Base-by-base conservation (phyloP, 2,888 invertebrate genomes). In the Tethea ocularis region DNA sequence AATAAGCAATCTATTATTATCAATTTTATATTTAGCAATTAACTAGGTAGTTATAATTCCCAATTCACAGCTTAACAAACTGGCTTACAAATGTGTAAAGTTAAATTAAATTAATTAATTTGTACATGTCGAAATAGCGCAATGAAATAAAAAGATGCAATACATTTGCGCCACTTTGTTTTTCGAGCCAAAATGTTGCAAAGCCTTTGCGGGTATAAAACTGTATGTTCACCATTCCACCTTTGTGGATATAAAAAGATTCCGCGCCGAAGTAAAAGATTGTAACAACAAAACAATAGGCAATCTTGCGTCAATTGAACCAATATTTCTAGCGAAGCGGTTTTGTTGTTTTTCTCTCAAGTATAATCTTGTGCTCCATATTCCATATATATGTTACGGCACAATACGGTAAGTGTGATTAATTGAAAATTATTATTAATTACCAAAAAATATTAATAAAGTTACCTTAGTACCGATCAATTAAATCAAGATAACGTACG, bases 101-200 rank as follows among this genome's bases (percentile, higher is more conserved):
- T 61, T 61, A 59, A 62, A 70, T 68, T 64, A 60, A 53, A 58
- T 61, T 69, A 68, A 71, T 66, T 67, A 68, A 65, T 67, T 68
- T 58, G 53, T 62, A 46, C 61, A 58, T 64, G 55, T 57, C 58
- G 56, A 61, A 64, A 59, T 22, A 33, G 33, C n/a, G 33, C 0
- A 33, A 36, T 36, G 20, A 33, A 46, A 33, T 17, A n/a, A 53
- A 29, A 17, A 33, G 52, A 5, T 15, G 22, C 51, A 23, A 22
- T 51, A 24, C 29, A 29, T 33, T 33, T 13, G 46, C 20, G 20
- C 17, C 46, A 46, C 52, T 26, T 23, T n/a, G 52, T 52, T 26
- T n/a, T 15, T n/a, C n/a, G 26, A 33, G 22, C 7, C 33, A 54
- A 54, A 54, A 54, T 33, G 33, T 24, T 54, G 20, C 33, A 54